These are phyloP conservation scores for Malthinus seriepunctatus DNA, from an alignment of 2,888 invertebrate species.

Conservation along the genomic window DNA sequence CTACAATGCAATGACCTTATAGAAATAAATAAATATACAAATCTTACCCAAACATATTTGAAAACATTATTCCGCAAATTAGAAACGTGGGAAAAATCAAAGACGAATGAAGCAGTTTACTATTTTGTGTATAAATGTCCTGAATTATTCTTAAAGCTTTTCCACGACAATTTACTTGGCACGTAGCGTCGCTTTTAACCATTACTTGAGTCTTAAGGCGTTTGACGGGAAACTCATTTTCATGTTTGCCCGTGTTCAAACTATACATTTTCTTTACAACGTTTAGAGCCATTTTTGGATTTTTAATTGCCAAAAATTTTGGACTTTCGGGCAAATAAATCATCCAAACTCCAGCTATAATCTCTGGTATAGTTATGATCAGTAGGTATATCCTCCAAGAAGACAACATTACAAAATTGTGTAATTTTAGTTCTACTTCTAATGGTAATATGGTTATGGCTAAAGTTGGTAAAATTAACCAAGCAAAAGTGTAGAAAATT, in stretches of 20 bases:
- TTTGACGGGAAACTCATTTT: constrained; percentile 57
- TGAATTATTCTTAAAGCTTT: constrained; percentile 51
- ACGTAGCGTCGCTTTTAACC: background rate
- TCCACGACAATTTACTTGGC: constrained; percentile 38
- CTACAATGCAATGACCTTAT: background rate
- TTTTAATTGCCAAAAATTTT: constrained; percentile 70
- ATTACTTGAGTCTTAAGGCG: constrained; percentile 13
- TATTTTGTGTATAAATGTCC: constrained; percentile 62
- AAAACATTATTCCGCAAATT: constrained; percentile 65
- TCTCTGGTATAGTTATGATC: constrained; percentile 66
- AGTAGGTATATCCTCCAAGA: constrained; percentile 79
- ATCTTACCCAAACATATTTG: constrained; percentile 69
- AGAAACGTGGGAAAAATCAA: constrained; percentile 60
- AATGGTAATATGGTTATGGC: constrained; percentile 45
- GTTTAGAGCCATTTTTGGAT: constrained; percentile 61
- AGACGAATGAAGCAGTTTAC: constrained; percentile 60
- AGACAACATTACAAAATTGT: constrained; percentile 58
- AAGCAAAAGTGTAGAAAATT: constrained; percentile 69
- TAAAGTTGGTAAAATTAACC: constrained; percentile 66
- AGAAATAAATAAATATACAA: constrained; percentile 17
- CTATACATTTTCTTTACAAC: constrained; percentile 65
- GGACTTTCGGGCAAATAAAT: constrained; percentile 76
- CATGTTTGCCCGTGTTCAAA: constrained; percentile 56
- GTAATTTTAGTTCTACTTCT: constrained; percentile 30
- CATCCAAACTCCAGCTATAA: constrained; percentile 63